Conservation (phyloP, 2,797 vertebrate species). For the Lagodon rhomboides region DNA sequence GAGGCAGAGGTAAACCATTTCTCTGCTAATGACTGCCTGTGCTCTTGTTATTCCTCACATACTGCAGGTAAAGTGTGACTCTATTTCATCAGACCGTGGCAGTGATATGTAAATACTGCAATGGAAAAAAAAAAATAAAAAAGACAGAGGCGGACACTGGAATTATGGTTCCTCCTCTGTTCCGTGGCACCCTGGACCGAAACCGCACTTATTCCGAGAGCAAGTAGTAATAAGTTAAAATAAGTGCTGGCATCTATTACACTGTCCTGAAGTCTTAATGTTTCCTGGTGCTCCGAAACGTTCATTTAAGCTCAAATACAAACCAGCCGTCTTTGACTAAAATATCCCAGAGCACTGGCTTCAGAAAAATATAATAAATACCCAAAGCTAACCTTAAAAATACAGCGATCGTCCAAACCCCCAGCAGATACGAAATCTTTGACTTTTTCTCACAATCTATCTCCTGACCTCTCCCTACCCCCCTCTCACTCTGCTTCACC, state of each 20-base stretch:
- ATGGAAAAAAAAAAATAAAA: too few relatives aligned
- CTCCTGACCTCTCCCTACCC: conserved; percentile 71
- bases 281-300: conserved; percentile 43
- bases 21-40: not conserved
- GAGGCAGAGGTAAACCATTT: not conserved
- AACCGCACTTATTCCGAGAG: conserved; percentile 52
- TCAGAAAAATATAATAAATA: conserved; percentile 58
- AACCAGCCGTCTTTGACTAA: conserved; percentile 34
- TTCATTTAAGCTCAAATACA: conserved; percentile 44
- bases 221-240: conserved; percentile 56
- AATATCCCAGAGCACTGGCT: conserved; percentile 40
- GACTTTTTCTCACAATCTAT: conserved; percentile 75
- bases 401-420: conserved; percentile 52
- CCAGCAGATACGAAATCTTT: conserved; percentile 72
- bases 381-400: conserved; percentile 57
- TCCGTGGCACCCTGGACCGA: conserved; percentile 31
- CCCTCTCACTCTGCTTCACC: conserved; percentile 44
- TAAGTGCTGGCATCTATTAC: conserved; percentile 57
- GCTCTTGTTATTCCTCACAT: conserved; percentile 7
- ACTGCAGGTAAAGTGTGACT: not conserved
- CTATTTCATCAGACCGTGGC: conserved; percentile 17
- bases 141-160: conserved; percentile 28
- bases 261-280: conserved; percentile 51
- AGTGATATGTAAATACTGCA: conserved; percentile 42
- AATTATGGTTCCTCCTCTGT: conserved; percentile 37